Evolutionary conservation across 2,113 vertebrate species (phyloP).

Genomic region (Clarias batrachus): DNA sequence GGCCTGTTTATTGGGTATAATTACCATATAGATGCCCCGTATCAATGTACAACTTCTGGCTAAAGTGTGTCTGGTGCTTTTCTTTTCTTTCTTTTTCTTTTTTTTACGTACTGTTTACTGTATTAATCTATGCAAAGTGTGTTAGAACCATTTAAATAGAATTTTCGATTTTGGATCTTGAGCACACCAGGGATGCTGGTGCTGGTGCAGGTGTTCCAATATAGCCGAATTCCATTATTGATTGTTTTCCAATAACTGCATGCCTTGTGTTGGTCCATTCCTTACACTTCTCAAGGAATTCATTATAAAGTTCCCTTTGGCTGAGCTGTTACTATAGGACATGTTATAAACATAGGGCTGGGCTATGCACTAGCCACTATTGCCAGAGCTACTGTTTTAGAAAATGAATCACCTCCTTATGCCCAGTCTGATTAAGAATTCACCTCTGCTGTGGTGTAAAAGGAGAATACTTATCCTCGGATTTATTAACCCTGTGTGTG

Average conservation of each 20-base stretch:
- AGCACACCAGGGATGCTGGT: not conserved
- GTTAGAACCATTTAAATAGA: not conserved
- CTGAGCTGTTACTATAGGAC: too few species aligned
- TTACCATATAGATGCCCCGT: not conserved
- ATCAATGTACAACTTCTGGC: not conserved
- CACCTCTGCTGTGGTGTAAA: not conserved
- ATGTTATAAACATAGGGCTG: not conserved
- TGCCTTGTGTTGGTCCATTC: not conserved
- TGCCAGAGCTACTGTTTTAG: not conserved
- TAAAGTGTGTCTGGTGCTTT: not conserved
- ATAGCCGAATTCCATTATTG: not conserved
- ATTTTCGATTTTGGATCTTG: not conserved
- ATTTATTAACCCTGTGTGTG: not conserved
- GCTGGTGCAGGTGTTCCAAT: not conserved
- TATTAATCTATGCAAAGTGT: not conserved
- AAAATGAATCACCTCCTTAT: not conserved
- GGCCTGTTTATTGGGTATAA: not conserved
- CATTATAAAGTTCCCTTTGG: too few species aligned
- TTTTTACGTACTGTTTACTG: not conserved
- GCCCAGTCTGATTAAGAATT: not conserved
- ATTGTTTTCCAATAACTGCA: not conserved
- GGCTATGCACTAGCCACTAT: not conserved
- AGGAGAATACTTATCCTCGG: not conserved
- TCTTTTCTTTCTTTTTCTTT: too few species aligned
- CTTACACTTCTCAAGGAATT: not conserved